Percentiles rank a stretch among this genome's conserved stretches.
Evolutionary conservation across 1,140 invertebrate genomes (phyloP).

Genomic region (Babylonia areolata): DNA sequence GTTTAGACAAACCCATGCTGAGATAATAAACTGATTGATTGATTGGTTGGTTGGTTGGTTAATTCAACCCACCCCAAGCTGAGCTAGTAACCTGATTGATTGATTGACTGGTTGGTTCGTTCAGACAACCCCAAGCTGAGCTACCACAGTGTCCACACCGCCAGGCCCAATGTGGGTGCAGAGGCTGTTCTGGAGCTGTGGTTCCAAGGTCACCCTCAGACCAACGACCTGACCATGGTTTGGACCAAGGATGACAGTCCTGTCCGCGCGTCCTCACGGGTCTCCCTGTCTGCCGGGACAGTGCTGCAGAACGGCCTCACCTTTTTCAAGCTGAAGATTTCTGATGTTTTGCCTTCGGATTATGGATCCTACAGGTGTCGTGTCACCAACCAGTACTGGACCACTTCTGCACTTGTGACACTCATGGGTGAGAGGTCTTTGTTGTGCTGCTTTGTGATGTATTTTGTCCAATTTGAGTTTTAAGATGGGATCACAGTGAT

Average conservation of each 20-base stretch:
- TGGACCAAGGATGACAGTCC: background rate
- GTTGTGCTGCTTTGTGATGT: background rate
- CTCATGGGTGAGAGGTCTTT: background rate
- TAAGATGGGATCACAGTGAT: too few species aligned
- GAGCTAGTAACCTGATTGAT: too few species aligned
- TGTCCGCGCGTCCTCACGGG: background rate
- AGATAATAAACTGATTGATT: too few species aligned
- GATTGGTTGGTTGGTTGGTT: too few species aligned
- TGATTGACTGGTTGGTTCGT: too few species aligned
- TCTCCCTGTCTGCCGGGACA: background rate
- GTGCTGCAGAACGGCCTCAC: background rate
- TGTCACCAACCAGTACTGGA: slow-evolving; percentile 12
- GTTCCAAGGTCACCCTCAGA: background rate
- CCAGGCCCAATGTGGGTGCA: slow-evolving; percentile 1
- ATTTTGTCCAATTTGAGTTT: background rate
- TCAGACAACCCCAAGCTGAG: background rate
- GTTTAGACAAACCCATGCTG: too few species aligned
- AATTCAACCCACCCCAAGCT: too few species aligned
- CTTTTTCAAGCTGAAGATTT: slow-evolving; percentile 16
- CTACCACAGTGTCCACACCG: background rate
- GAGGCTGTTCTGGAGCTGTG: background rate
- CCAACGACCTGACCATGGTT: background rate
- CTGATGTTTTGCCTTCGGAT: background rate
- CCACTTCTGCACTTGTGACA: background rate
- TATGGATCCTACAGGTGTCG: background rate